These are phyloP conservation scores for Carettochelys insculpta DNA, from an alignment of 2,113 vertebrate species.

Conservation along the genomic window DNA sequence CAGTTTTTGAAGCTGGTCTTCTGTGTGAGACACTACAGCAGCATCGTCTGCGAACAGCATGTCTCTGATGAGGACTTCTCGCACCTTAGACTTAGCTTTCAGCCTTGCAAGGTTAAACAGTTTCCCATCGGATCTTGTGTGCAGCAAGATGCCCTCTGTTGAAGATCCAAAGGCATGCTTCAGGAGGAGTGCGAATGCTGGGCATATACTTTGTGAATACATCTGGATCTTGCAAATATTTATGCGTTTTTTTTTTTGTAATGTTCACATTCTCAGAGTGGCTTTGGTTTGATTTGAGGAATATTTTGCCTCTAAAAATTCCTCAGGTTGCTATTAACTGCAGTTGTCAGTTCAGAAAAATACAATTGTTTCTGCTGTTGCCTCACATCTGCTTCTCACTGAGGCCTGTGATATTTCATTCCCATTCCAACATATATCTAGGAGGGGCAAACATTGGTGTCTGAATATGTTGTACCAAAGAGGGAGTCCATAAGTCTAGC, in stretches of 20 bases:
- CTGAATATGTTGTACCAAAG: neutral
- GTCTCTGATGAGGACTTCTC: no score
- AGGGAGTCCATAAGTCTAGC: neutral
- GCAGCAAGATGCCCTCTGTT: no score
- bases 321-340: neutral
- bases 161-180: no score
- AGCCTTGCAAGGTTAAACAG: no score
- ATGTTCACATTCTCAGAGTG: neutral
- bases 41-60: no score
- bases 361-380: neutral
- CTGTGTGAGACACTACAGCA: no score
- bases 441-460: neutral
- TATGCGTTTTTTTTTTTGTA: neutral
- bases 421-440: neutral
- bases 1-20: no score
- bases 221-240: neutral
- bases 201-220: neutral
- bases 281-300: neutral
- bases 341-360: fast-evolving
- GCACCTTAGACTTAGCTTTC: no score
- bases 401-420: neutral
- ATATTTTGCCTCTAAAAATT: neutral
- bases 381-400: neutral
- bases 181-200: no score
- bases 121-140: no score